phyloP scores from a whole-genome alignment of 2,888 invertebrate genomes.

The Napeogenes sylphis region DNA sequence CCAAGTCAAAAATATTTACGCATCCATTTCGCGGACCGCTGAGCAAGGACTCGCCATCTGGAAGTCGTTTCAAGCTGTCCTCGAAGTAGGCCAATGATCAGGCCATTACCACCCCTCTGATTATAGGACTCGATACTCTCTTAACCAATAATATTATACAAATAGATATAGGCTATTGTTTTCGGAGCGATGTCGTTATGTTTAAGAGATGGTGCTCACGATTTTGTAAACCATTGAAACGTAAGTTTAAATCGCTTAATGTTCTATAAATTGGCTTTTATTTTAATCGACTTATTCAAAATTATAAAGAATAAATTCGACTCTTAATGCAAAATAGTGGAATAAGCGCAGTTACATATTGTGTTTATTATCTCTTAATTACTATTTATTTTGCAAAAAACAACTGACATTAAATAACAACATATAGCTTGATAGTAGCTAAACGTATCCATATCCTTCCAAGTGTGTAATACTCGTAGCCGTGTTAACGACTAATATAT shows the following conservation, averaged over 20 bases:
- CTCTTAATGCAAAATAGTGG: not conserved
- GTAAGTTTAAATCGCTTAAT: not conserved
- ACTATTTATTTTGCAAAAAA: not conserved
- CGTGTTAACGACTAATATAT: not conserved
- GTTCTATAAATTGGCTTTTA: not conserved
- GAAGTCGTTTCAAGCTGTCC: constrained; percentile 5
- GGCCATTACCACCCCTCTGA: constrained; percentile 9
- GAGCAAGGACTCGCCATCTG: constrained; percentile 1
- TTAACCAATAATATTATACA: constrained; percentile 6
- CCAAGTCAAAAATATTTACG: constrained; percentile 5
- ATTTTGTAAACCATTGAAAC: not conserved
- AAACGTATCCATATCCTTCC: not conserved
- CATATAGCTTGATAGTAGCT: too few relatives aligned
- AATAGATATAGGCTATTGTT: not conserved
- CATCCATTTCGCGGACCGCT: not conserved
- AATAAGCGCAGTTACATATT: not conserved
- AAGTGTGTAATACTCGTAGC: not conserved
- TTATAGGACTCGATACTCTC: not conserved
- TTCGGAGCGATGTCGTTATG: not conserved
- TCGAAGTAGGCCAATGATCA: constrained; percentile 9
- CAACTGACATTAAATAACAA: not conserved
- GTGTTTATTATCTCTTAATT: not conserved
- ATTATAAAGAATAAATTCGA: not conserved
- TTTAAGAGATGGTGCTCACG: not conserved
- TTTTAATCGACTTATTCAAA: not conserved